These are phyloP conservation scores for Rhabditoides inermis DNA, from an alignment of 2,888 invertebrate species.

Conservation along the genomic window DNA sequence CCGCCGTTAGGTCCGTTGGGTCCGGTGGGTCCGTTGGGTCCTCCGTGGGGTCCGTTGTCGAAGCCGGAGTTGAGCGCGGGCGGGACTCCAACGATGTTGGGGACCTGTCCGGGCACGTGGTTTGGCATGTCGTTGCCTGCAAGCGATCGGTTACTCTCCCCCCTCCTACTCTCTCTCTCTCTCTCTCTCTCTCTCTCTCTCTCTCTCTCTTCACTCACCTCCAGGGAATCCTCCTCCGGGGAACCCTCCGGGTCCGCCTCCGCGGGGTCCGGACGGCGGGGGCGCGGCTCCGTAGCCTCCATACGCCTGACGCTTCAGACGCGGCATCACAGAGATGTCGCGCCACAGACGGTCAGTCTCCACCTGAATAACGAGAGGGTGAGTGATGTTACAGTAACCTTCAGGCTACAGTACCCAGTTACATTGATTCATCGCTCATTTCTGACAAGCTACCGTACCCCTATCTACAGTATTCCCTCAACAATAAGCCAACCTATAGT, in stretches of 20 bases:
- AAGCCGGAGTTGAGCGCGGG: too few species aligned
- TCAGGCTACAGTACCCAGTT: too few species aligned
- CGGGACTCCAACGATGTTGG: too few species aligned
- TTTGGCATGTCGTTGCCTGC: too few species aligned
- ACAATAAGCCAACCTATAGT: too few species aligned
- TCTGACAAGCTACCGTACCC: too few species aligned
- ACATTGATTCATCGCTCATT: too few species aligned
- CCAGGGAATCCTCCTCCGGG: conserved; percentile 22
- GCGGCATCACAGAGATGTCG: conserved; percentile 24
- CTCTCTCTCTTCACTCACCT: conserved; percentile 19
- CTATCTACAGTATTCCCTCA: too few species aligned
- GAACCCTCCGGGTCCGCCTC: conserved; percentile 13
- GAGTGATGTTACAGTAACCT: too few species aligned
- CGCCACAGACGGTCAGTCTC: conserved; percentile 21
- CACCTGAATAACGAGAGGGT: conserved; percentile 8
- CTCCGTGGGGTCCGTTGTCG: conserved; percentile 8
- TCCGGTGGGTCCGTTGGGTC: conserved; percentile 11
- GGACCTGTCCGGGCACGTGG: too few species aligned
- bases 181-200: conserved; percentile 9
- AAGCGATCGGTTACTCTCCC: too few species aligned
- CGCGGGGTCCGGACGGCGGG: background rate
- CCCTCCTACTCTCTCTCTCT: conserved; percentile 4
- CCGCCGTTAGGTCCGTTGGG: conserved; percentile 11
- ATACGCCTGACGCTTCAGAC: conserved; percentile 25
- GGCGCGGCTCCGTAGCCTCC: conserved; percentile 28